Evolutionary conservation across 2,888 invertebrate genomes (phyloP), one percentile per base, ranked within the genome.

Genomic region (Leptinotarsa peninsularis): DNA sequence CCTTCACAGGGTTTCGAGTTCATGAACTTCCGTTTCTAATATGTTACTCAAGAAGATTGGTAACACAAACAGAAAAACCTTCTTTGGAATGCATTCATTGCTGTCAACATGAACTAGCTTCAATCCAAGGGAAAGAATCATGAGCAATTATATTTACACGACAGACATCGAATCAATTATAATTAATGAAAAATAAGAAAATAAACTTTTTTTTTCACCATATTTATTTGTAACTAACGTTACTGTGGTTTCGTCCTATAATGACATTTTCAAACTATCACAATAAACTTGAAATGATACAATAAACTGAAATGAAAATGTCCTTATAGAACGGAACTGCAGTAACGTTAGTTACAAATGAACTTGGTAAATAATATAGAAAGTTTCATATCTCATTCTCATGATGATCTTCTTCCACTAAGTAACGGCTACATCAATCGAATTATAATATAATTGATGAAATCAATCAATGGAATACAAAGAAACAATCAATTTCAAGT

Each of bases 51-150:
- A 43, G n/a, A n/a, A 63, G 63, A 63, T 63, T 63, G 63, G 63
- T n/a, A 63, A n/a, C n/a, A n/a, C n/a, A 63, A 58, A 63, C 63
- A 63, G 33, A 43, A 63, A 63, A 33, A 52, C 60, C 23, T 27
- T 23, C 60, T 4, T 60, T 27, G 27, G 18, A 27, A 15, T 60
- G 21, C 15, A 4, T 27, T 17, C 3, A 7, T 21, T 27, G 21
- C 27, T 4, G 4, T 15, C 27, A 60, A 18, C 54, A 18, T n/a
- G 3, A 18, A 60, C 27, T 60, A 23, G 27, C 27, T 60, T 15
- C 0, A 60, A 60, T 60, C 15, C 15, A 60, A 4, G 0, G 13
- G 0, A 4, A 27, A 3, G 27, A 21, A 4, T 27, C 3, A 17
- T 14, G 27, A 15, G 15, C 27, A 21, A 23, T 15, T 60, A 15